Evolutionary conservation across 2,113 vertebrate species (phyloP).

Genomic region (Eptesicus fuscus): DNA sequence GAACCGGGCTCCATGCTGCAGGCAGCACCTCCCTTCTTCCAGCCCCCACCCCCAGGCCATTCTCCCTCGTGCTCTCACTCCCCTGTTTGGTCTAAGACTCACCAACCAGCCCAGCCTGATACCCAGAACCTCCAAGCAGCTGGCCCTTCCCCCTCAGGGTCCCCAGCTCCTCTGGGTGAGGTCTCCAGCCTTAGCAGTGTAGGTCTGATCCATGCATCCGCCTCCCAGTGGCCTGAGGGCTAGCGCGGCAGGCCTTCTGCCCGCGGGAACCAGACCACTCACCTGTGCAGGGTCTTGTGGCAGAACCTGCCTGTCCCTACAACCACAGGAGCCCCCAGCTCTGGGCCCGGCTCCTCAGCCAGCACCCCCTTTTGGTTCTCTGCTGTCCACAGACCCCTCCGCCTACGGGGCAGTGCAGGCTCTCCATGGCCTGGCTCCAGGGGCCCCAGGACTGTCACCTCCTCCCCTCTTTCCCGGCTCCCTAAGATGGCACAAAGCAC

Average conservation of each 20-base stretch:
- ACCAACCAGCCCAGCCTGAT: not conserved
- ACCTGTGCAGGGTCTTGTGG: not conserved
- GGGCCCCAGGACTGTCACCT: not conserved
- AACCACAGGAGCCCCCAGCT: not conserved
- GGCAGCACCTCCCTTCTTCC: not conserved
- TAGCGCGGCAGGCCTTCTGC: not conserved
- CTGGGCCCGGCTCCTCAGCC: not conserved
- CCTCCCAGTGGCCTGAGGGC: not conserved
- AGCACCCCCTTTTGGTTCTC: not conserved
- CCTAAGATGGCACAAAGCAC: not conserved
- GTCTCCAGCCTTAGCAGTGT: not conserved
- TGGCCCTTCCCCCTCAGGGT: not conserved
- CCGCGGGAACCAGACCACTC: not conserved
- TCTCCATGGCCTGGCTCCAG: not conserved
- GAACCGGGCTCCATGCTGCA: not conserved
- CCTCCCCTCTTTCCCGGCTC: not conserved
- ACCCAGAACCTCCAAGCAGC: not conserved
- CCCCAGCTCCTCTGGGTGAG: not conserved
- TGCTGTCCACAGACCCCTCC: not conserved
- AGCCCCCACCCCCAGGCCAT: accelerated
- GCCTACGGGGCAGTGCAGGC: accelerated
- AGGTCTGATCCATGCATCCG: not conserved
- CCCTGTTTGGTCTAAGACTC: not conserved
- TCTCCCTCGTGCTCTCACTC: not conserved
- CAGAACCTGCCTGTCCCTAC: not conserved